These are phyloP conservation scores for Capreolus pygargus DNA, from an alignment of 2,113 vertebrate species.

Conservation along the genomic window DNA sequence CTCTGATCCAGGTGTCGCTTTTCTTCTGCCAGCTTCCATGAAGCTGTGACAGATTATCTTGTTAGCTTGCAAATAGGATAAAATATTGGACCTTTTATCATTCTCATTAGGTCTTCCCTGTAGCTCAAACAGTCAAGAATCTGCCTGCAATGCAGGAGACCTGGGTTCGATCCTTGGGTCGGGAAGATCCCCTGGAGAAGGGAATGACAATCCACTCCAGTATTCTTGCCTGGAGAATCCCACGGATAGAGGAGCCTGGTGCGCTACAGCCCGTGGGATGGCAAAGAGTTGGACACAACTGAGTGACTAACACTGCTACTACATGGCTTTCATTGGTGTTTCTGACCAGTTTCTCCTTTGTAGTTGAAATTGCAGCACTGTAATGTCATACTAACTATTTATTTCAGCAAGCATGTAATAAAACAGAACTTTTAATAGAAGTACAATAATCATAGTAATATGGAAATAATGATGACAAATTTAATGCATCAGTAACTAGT, in stretches of 20 bases:
- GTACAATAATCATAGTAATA: background rate
- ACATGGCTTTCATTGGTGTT: background rate
- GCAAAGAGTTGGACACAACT: rapidly evolving
- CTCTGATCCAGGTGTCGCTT: background rate
- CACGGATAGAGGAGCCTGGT: background rate
- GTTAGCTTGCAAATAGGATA: background rate
- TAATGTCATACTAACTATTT: background rate
- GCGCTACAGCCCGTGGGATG: background rate
- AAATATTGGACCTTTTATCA: background rate
- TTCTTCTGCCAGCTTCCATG: background rate
- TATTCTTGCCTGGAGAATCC: background rate
- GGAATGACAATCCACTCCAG: background rate
- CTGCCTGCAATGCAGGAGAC: background rate
- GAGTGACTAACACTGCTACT: background rate
- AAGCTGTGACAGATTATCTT: background rate
- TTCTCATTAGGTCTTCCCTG: background rate
- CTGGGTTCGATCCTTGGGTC: background rate
- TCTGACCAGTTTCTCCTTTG: background rate
- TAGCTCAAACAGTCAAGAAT: background rate
- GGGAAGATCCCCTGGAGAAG: background rate
- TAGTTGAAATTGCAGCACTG: background rate
- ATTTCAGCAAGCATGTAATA: background rate
- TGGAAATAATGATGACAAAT: background rate
- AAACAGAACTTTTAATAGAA: background rate
- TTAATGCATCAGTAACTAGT: background rate